A percentile compares a stretch with the other conserved stretches of the same genome.
Evolutionary conservation across 2,113 vertebrate species (phyloP).

Genomic region (Pachycephala philippinensis): DNA sequence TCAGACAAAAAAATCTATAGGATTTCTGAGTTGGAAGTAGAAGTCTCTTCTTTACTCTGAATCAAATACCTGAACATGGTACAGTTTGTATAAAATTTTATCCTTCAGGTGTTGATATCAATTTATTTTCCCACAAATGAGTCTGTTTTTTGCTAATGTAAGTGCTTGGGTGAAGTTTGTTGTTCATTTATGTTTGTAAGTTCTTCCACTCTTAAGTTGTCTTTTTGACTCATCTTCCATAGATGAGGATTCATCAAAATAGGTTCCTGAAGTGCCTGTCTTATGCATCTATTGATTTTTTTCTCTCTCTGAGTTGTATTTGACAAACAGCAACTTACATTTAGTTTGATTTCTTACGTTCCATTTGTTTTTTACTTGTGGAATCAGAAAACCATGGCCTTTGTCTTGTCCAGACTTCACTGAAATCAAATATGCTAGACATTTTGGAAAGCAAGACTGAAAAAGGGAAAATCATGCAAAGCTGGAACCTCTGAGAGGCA

Average conservation of each 20-base stretch:
- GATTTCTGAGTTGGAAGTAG: background rate
- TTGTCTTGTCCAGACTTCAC: background rate
- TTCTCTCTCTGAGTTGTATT: background rate
- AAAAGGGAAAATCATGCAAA: constrained; percentile 3
- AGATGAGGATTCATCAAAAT: constrained; percentile 1
- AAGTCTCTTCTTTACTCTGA: background rate
- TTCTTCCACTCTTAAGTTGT: background rate
- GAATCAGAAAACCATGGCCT: background rate
- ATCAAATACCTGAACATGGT: background rate
- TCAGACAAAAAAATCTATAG: background rate
- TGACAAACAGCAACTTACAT: background rate
- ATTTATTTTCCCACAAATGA: background rate
- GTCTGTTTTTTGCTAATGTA: background rate
- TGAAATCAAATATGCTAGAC: background rate
- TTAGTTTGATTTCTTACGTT: background rate
- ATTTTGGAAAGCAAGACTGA: background rate
- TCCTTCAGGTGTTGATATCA: background rate
- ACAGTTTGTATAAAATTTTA: background rate
- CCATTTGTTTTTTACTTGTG: background rate
- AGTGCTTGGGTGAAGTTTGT: background rate
- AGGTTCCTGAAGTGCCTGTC: background rate
- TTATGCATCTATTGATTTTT: background rate
- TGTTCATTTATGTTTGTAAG: background rate
- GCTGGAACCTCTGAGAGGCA: background rate
- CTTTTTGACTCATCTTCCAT: constrained; percentile 15